Evolutionary conservation across 2,113 vertebrate species (phyloP), one percentile per base, ranked within the genome.

Genomic region (Nyctibius bracteatus): DNA sequence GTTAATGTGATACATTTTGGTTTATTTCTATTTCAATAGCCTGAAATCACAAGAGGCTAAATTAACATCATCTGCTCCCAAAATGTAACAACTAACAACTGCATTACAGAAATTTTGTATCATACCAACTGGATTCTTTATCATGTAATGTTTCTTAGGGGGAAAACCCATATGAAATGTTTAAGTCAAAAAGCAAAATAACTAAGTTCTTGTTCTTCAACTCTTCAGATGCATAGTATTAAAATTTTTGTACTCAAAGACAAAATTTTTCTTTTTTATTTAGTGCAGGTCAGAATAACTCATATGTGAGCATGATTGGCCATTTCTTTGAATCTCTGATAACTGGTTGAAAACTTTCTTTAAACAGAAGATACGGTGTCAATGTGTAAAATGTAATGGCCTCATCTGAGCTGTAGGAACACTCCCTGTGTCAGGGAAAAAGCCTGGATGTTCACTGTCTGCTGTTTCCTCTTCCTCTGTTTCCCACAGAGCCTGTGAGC

Each of bases 11-110:
- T 67, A 27, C 28, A 43, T 75, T 79, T 87, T 55, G 15, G 11
- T 81, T 90, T 81, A 77, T 94, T 88, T 88, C 81, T 86, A 46
- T 83, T 95, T 89, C 85, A 81, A 61, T 52, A 83, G 58, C 16
- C 33, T 90, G 61, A 88, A 96, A 89, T 73, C 63, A 88, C 52
- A 95, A 33, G 17, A 81, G 28, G 33, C 47, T 94, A 82, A 92
- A 88, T 90, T 88, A 90, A 83, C 57, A 90, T 28, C 70, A 90
- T 80, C 22, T 68, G 27, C 27, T 65, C 44, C 49, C 62, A 80
- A 92, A 90, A 65, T 68, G 41, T 68, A 75, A 58, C 66, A 55
- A 18, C 80, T 94, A 86, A 88, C 1, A 9, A 55, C 14, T 57
- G 35, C 41, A 61, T 63, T 68, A 82, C 57, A 79, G 62, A 88